A percentile compares a stretch with the other conserved stretches of the same genome.
Conservation (phyloP, 2,113 vertebrate species). For the Misgurnus anguillicaudatus region DNA sequence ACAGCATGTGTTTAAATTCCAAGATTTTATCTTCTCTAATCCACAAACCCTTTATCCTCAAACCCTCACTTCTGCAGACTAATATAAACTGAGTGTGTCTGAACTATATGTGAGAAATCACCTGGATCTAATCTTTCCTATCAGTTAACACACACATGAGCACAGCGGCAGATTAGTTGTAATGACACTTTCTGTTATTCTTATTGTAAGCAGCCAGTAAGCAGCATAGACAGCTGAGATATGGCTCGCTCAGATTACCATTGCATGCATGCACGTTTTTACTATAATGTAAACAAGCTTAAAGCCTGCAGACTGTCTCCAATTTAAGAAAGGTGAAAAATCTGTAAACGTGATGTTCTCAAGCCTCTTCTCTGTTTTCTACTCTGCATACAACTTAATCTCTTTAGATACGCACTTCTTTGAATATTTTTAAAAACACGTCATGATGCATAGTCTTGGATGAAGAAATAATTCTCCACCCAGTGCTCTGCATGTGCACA, state of each 20-base stretch:
- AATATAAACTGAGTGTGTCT: slow-evolving; percentile 22
- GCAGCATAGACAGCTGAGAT: not conserved
- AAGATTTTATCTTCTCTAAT: slow-evolving; percentile 39
- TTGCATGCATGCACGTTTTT: not conserved
- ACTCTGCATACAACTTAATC: not conserved
- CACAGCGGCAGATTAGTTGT: slow-evolving; percentile 14
- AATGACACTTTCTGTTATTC: slow-evolving; percentile 47
- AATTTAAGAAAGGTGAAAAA: not conserved
- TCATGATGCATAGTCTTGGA: slow-evolving; percentile 28
- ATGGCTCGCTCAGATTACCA: not conserved
- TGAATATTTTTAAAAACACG: slow-evolving; percentile 21
- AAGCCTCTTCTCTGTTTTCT: not conserved
- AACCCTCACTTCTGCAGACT: not conserved
- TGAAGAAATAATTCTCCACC: slow-evolving; percentile 36
- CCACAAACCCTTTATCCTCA: not conserved
- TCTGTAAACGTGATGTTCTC: not conserved
- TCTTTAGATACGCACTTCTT: slow-evolving; percentile 33
- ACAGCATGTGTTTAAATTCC: slow-evolving; percentile 44
- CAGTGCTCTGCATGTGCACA: slow-evolving; percentile 39
- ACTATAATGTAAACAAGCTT: not conserved
- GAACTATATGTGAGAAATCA: slow-evolving; percentile 26
- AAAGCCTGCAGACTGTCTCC: not conserved
- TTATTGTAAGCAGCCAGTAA: not conserved
- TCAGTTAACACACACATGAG: not conserved
- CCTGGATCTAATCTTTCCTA: slow-evolving; percentile 11